These are phyloP conservation scores for Ailuropoda melanoleuca DNA, from an alignment of 2,113 vertebrate genomes.

Conservation along the genomic window DNA sequence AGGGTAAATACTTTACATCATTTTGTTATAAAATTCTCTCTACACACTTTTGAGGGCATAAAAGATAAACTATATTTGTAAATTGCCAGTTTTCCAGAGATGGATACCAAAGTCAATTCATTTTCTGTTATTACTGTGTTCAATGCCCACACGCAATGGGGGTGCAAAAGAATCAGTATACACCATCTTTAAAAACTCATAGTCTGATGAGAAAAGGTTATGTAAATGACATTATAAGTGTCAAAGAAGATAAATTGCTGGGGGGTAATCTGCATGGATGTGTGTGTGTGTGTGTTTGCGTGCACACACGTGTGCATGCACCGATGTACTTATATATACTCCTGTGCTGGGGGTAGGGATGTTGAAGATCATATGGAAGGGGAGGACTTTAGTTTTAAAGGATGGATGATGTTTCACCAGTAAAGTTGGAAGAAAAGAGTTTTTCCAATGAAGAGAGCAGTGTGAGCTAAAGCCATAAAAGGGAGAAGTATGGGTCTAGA, in stretches of 20 bases:
- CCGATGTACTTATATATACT: not conserved
- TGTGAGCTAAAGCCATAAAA: not conserved
- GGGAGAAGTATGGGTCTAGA: not conserved
- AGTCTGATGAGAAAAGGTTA: not conserved
- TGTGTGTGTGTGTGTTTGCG: not conserved
- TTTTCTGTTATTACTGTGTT: not conserved
- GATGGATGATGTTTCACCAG: not conserved
- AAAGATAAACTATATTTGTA: not conserved
- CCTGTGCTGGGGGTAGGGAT: not conserved
- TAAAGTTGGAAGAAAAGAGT: not conserved
- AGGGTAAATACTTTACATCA: not conserved
- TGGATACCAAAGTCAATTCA: not conserved
- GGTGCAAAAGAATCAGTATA: not conserved
- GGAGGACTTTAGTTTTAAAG: not conserved
- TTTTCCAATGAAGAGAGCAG: not conserved
- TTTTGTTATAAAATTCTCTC: not conserved
- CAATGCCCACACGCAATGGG: not conserved
- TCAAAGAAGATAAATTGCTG: not conserved
- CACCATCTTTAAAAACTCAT: not conserved
- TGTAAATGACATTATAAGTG: not conserved
- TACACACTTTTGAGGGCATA: not conserved
- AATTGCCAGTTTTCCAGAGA: not conserved
- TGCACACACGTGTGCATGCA: not conserved
- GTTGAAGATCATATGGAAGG: not conserved
- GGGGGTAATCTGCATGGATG: not conserved